These are phyloP conservation scores for Ceraclea dissimilis DNA, from an alignment of 2,888 invertebrate genomes.

Conservation along the genomic window DNA sequence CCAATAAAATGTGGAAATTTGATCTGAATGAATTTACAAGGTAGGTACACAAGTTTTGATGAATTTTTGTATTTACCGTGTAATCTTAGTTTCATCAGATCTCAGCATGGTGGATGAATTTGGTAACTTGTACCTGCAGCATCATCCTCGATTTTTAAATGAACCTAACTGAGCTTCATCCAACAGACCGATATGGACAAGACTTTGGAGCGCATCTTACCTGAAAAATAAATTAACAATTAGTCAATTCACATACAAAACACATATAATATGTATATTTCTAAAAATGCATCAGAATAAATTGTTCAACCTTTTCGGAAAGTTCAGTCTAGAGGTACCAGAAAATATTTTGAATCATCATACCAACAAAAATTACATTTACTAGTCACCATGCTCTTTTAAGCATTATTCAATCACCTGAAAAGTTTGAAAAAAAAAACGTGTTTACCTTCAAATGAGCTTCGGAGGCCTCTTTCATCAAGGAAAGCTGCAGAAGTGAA, in stretches of 20 bases:
- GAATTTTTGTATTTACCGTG: slow-evolving; percentile 79
- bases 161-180: slow-evolving; percentile 99
- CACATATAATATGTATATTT: not conserved
- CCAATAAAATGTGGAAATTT: no score
- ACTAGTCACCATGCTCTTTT: no score
- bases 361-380: not conserved
- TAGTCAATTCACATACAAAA: not conserved
- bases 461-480: slow-evolving; percentile 95
- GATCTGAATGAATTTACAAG: no score
- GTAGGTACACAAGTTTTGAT: no score
- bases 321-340: not conserved
- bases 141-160: slow-evolving; percentile 97
- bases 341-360: not conserved
- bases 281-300: not conserved
- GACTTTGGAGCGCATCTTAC: slow-evolving; percentile 96
- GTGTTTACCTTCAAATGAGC: slow-evolving; percentile 92
- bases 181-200: slow-evolving; percentile 96
- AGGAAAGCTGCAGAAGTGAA: slow-evolving; percentile 94
- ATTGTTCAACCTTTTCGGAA: not conserved
- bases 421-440: no score
- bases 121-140: slow-evolving; percentile 98
- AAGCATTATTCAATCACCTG: no score
- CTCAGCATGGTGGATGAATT: slow-evolving; percentile 99
- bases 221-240: slow-evolving; percentile 40
- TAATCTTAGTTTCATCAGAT: slow-evolving; percentile 96